Percentiles rank a stretch among this genome's conserved stretches.
phyloP scores from a whole-genome alignment of 2,888 invertebrate genomes.

The Lepidocyrtinus sp. region DNA sequence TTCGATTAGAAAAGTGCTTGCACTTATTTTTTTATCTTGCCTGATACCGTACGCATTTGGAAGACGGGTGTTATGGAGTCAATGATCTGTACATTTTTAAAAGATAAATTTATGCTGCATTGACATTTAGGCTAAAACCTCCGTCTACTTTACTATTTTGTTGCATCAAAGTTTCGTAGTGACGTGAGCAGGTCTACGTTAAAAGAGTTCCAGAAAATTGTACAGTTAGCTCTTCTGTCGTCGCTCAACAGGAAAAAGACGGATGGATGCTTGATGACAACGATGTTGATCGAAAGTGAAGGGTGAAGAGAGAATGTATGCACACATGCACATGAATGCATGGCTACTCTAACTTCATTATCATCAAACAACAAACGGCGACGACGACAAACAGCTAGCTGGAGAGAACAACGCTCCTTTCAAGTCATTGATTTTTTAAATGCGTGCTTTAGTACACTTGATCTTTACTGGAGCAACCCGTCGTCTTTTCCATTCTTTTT shows the following conservation, averaged over 20 bases:
- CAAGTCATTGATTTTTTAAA: constrained; percentile 55
- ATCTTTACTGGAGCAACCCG: constrained; percentile 24
- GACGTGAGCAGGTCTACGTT: background rate
- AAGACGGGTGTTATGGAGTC: background rate
- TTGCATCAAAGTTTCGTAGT: background rate
- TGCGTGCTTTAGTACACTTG: constrained; percentile 18
- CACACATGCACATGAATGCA: constrained; percentile 52
- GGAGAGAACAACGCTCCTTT: background rate
- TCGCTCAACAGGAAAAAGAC: constrained; percentile 14
- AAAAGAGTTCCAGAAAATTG: background rate
- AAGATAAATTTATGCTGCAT: constrained; percentile 1
- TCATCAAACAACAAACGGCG: constrained; percentile 38
- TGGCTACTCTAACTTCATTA: constrained; percentile 57
- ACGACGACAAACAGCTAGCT: constrained; percentile 12
- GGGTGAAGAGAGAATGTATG: constrained; percentile 45
- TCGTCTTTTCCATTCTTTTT: constrained; percentile 24
- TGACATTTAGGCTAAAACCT: background rate
- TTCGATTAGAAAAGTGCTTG: background rate
- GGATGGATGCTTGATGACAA: constrained; percentile 54
- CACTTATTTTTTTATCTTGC: background rate
- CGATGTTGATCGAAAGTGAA: constrained; percentile 54
- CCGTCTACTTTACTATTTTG: background rate
- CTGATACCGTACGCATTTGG: background rate
- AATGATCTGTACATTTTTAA: background rate
- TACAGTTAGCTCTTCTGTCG: background rate